These are phyloP conservation scores for Narcine bancroftii DNA, from an alignment of 2,113 vertebrate genomes.

Conservation along the genomic window DNA sequence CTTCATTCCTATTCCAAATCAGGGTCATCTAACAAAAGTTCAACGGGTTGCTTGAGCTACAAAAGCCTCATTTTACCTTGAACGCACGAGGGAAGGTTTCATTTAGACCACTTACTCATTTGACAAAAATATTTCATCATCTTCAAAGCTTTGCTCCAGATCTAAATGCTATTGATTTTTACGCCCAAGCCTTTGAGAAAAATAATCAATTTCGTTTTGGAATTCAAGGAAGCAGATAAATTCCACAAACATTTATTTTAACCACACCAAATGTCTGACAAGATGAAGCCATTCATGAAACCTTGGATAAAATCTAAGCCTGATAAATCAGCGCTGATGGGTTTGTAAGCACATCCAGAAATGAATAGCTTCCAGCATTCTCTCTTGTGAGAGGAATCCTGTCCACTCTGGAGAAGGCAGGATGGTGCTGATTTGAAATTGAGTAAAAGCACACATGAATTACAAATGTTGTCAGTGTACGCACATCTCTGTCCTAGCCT, in stretches of 20 bases:
- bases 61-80: neutral
- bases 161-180: neutral
- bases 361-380: neutral
- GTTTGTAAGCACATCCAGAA: neutral
- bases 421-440: neutral
- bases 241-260: neutral
- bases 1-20: too few relatives aligned
- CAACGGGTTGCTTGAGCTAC: neutral
- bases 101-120: neutral
- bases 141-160: neutral
- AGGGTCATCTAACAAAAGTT: neutral
- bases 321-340: slow-evolving; percentile 6
- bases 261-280: neutral
- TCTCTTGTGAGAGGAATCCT: slow-evolving; percentile 3
- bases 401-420: neutral
- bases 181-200: neutral
- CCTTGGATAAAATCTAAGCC: neutral
- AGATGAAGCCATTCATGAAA: neutral
- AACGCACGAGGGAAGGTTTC: neutral
- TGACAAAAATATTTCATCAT: neutral
- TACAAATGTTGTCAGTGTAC: neutral
- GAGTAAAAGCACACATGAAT: neutral
- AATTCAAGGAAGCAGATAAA: neutral
- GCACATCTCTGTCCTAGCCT: neutral
- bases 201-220: neutral